Evolutionary conservation across 2,797 vertebrate species (phyloP).

Genomic region (Darevskia mixta): DNA sequence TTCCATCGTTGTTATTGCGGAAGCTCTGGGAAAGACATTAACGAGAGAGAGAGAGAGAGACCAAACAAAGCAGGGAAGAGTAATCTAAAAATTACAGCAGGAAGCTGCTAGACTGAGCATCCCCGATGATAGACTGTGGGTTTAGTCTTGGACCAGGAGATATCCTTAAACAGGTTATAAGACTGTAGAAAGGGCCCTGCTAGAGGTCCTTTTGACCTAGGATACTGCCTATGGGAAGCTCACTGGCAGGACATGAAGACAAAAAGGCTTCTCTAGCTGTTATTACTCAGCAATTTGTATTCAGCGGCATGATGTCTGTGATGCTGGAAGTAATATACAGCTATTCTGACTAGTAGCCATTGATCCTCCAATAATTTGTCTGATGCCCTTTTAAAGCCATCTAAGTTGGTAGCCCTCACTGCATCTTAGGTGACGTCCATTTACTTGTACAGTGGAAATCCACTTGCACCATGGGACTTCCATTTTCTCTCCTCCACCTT

Average conservation of each 20-base stretch:
- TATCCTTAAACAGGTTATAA: rapidly evolving
- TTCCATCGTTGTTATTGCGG: slow-evolving; percentile 46
- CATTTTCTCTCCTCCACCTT: too few relatives aligned
- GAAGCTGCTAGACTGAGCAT: neutral
- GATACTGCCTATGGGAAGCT: neutral
- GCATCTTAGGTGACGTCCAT: too few relatives aligned
- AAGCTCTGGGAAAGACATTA: slow-evolving; percentile 49
- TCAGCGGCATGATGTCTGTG: neutral
- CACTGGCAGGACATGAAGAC: neutral
- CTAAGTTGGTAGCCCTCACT: too few relatives aligned
- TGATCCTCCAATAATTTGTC: too few relatives aligned
- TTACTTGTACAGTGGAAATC: too few relatives aligned
- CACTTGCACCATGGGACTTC: too few relatives aligned
- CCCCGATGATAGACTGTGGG: neutral
- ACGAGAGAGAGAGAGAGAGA: slow-evolving; percentile 9
- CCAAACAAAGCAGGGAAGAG: neutral
- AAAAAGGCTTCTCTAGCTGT: neutral
- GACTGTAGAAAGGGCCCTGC: neutral
- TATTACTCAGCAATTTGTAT: neutral
- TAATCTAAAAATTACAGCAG: neutral
- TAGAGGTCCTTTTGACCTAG: neutral
- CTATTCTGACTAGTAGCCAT: too few relatives aligned
- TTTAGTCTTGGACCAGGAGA: neutral
- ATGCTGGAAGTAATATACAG: neutral
- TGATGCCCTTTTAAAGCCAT: too few relatives aligned